Evolutionary conservation across 2,797 vertebrate genomes (phyloP), one percentile per base, ranked within the genome.

Genomic region (Channallabes apus): DNA sequence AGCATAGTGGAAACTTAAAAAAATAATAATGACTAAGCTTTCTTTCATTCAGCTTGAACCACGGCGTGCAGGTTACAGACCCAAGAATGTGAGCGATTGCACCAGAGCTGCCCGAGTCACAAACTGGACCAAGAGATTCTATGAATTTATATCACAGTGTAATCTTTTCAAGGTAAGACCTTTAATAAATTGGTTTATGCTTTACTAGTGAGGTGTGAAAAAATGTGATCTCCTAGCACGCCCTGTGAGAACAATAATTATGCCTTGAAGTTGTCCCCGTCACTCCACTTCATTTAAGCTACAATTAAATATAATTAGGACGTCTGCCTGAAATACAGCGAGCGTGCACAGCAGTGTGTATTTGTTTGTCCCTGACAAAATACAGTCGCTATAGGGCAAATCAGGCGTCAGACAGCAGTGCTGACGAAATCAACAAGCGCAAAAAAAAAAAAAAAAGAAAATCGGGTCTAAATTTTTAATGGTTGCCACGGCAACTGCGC

Each of bases 221-320:
- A 67, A 17, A 24, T n/a, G 80, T 84, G 83, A 85, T 88, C 69
- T 84, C 78, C 82, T 65, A 67, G 75, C 86, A 86, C 71, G 86
- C 79, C 85, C 73, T 77, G 82, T 58, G 85, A 82, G 82, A 76
- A 75, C 86, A 86, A 88, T 89, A 89, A 89, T 87, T 90, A 88
- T 88, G 82, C 83, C 90, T 86, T 56, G 71, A 84, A 90, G 88
- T 87, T 78, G 80, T 87, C 76, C 59, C 27, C 86, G 82, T 88
- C 82, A 64, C 79, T 82, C 77, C 56, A 86, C 83, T 88, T 88
- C 81, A 90, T 90, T 88, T 81, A 65, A 85, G 67, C 75, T 76
- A 81, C 88, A 90, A 89, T 89, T 89, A 89, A 71, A 72, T 83
- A 89, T 87, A 90, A 90, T 89, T 87, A 88, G 89, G 89, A 80